These are phyloP conservation scores for Anser brachyrhynchus DNA, from an alignment of 2,113 vertebrate genomes.

Conservation along the genomic window DNA sequence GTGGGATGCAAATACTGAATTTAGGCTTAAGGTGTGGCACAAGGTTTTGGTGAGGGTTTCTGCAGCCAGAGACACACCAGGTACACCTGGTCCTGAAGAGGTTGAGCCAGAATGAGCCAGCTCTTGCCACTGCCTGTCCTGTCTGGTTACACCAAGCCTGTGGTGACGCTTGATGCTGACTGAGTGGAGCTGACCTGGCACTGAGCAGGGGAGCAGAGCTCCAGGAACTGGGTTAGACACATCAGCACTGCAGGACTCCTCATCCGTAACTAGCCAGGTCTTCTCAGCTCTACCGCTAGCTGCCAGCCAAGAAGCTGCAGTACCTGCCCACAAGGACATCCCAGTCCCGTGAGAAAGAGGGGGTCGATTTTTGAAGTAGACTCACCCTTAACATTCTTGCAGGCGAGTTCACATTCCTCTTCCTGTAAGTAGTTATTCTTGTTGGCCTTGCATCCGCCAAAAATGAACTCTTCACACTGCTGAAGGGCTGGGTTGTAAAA, in stretches of 20 bases:
- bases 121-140: neutral
- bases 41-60: neutral
- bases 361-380: neutral
- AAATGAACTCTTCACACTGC: slow-evolving; percentile 85
- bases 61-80: neutral
- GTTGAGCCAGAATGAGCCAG: neutral
- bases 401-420: slow-evolving; percentile 86
- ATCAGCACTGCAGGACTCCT: neutral
- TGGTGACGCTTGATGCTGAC: neutral
- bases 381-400: slow-evolving; percentile 77
- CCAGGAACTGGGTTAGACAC: neutral
- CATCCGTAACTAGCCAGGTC: neutral
- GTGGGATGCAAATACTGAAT: neutral
- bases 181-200: neutral
- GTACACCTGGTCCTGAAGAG: neutral
- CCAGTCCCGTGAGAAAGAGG: neutral
- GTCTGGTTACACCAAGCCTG: neutral
- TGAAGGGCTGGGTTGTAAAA: slow-evolving; percentile 83
- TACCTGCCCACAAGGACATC: neutral
- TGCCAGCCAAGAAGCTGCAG: neutral
- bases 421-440: slow-evolving; percentile 89
- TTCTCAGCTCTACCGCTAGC: neutral
- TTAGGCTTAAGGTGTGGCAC: neutral
- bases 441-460: slow-evolving; percentile 91
- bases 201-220: neutral